Conservation (phyloP, 2,888 invertebrate species). For the Neria commutata region DNA sequence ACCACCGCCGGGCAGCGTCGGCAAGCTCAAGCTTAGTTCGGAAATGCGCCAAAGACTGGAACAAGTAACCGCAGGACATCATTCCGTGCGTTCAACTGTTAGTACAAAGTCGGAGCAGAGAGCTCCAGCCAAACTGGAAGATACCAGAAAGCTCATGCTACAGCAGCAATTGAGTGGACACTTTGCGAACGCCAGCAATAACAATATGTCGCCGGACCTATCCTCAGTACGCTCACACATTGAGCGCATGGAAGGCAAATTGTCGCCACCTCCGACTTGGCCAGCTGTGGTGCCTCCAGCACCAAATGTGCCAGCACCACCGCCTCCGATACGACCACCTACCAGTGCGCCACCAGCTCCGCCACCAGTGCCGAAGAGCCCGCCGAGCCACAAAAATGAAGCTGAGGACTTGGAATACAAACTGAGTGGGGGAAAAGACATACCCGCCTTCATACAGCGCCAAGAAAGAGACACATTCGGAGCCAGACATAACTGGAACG, state of each 20-base stretch:
- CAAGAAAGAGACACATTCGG: conserved; percentile 77
- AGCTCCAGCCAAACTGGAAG: conserved; percentile 81
- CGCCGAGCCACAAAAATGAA: conserved; percentile 57
- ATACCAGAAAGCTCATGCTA: conserved; percentile 81
- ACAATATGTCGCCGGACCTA: conserved; percentile 42
- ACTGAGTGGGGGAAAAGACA: conserved; percentile 48
- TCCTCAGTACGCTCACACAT: conserved; percentile 65
- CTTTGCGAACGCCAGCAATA: conserved; percentile 44
- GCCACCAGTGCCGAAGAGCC: conserved; percentile 73
- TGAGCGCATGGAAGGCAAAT: conserved; percentile 67
- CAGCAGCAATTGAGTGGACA: conserved; percentile 80
- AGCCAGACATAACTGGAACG: conserved; percentile 70
- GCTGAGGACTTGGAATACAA: conserved; percentile 56
- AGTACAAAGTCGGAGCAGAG: conserved; percentile 75
- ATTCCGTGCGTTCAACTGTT: conserved; percentile 80
- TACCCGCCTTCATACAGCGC: conserved; percentile 70
- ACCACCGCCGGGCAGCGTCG: conserved; percentile 85
- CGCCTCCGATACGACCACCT: conserved; percentile 66
- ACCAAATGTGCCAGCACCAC: conserved; percentile 66
- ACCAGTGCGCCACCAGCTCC: conserved; percentile 66
- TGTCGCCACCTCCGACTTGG: conserved; percentile 69
- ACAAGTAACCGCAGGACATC: conserved; percentile 87
- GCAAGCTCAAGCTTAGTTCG: conserved; percentile 86
- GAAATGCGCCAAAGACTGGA: conserved; percentile 91
- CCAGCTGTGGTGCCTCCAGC: conserved; percentile 72